Evolutionary conservation across 1,140 invertebrate genomes (phyloP), one percentile per base, ranked within the genome.

Genomic region (Eriocheir sinensis): DNA sequence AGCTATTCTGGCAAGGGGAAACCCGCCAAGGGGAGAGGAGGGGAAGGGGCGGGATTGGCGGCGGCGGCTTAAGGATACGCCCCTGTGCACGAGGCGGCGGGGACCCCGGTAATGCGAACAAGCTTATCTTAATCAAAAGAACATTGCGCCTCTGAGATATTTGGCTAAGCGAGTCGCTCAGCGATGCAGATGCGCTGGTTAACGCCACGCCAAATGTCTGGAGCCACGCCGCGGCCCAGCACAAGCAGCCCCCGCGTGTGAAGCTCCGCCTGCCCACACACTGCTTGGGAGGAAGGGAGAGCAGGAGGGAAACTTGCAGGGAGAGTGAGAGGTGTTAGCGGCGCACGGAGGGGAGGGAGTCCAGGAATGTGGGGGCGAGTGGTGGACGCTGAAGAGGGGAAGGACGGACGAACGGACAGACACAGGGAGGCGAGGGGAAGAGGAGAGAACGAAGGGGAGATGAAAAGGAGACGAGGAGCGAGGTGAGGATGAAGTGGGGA

Each of bases 81-180:
- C 94, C 53, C 38, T 94, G 36, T 21, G 40, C 89, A 34, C 72
- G n/a, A 12, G 17, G 6, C 80, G 27, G 6, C 80, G 17, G 89
- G 90, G 89, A 94, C 94, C 94, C 89, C 89, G 89, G 36, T 94
- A 94, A 86, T 94, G 72, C 81, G 89, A 94, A 91, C 94, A 86
- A 94, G 94, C 94, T 94, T 91, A 94, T 91, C 94, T 88, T 91
- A 94, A 94, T 91, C 80, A 94, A 94, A 94, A 91, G 89, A 94
- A 91, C 89, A 91, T 91, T 91, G 72, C 21, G 89, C 72, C 88
- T 72, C 41, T 85, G 79, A 94, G 93, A 94, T 94, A 85, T 94
- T 94, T 94, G 60, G 93, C 21, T 91, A 53, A 60, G 40, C 88
- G 36, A 60, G 79, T 38, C 81, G 40, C n/a, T 41, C 41, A 30